A percentile compares a stretch with the other conserved stretches of the same genome.
phyloP scores from a whole-genome alignment of 1,140 invertebrate genomes.

The Venustaconcha ellipsiformis region DNA sequence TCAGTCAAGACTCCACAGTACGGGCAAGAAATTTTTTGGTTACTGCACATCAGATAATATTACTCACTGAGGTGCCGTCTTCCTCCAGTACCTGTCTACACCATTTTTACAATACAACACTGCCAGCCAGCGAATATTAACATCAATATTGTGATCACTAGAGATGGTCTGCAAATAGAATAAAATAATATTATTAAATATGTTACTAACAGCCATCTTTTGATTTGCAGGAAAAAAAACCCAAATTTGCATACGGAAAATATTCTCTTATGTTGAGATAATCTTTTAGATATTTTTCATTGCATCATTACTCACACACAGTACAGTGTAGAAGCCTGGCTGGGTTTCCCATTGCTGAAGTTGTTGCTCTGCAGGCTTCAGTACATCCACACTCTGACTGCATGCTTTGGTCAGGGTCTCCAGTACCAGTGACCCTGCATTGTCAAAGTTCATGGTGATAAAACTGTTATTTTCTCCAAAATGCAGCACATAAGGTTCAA shows the following conservation, averaged over 20 bases:
- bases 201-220: neutral
- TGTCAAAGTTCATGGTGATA: slow-evolving; percentile 13
- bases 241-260: neutral
- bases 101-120: slow-evolving; percentile 96
- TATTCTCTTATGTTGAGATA: neutral
- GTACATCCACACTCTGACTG: slow-evolving; percentile 84
- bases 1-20: too few relatives aligned
- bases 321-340: slow-evolving; percentile 87
- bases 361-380: slow-evolving; percentile 89
- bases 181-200: slow-evolving; percentile 27
- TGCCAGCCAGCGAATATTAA: slow-evolving; percentile 91
- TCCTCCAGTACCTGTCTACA: slow-evolving; percentile 93
- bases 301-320: slow-evolving; percentile 76
- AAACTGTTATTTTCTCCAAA: too few relatives aligned
- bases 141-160: slow-evolving; percentile 82
- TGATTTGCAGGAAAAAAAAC: neutral
- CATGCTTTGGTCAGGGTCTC: slow-evolving; percentile 83
- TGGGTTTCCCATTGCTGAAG: slow-evolving; percentile 88
- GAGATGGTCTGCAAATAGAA: slow-evolving; percentile 80
- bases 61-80: slow-evolving; percentile 81
- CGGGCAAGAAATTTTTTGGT: too few relatives aligned
- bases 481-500: too few relatives aligned
- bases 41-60: neutral
- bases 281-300: neutral
- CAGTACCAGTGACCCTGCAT: slow-evolving; percentile 48